These are phyloP conservation scores for Ceramica pisi DNA, from an alignment of 2,888 invertebrate species.

Conservation along the genomic window DNA sequence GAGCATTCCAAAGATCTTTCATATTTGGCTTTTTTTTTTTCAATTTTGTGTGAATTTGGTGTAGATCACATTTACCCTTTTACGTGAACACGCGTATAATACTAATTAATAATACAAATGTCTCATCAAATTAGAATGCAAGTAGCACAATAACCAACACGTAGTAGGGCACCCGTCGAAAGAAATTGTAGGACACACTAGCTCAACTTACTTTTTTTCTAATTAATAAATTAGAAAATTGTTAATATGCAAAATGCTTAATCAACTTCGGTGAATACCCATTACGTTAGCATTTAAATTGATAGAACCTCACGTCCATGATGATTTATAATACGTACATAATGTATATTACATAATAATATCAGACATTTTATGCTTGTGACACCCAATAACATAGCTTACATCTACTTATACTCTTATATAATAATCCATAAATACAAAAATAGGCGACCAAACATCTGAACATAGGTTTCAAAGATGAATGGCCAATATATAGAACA, in stretches of 20 bases:
- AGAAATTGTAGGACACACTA: background rate
- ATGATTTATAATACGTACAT: conserved; percentile 28
- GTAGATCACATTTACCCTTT: conserved; percentile 11
- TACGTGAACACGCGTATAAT: conserved; percentile 24
- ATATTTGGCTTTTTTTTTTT: conserved; percentile 59
- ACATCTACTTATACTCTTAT: conserved; percentile 22
- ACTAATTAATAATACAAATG: conserved; percentile 41
- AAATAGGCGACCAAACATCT: conserved; percentile 31
- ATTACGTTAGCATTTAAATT: conserved; percentile 14
- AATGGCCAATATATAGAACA: conserved; percentile 7
- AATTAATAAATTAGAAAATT: conserved; percentile 30
- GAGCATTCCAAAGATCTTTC: conserved; percentile 46
- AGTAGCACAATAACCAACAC: conserved; percentile 10
- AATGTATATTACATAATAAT: conserved; percentile 43
- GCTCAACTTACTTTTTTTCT: background rate
- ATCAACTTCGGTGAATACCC: conserved; percentile 5
- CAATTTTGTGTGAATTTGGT: conserved; percentile 36
- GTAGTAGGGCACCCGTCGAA: conserved; percentile 13
- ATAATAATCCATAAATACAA: conserved; percentile 34
- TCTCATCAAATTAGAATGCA: conserved; percentile 38
- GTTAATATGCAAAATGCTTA: background rate
- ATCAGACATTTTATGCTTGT: conserved; percentile 43
- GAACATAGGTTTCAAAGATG: conserved; percentile 6
- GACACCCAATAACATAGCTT: conserved; percentile 39
- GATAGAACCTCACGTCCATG: conserved; percentile 15